Conservation (phyloP, 2,797 vertebrate genomes). For the Lateolabrax maculatus region DNA sequence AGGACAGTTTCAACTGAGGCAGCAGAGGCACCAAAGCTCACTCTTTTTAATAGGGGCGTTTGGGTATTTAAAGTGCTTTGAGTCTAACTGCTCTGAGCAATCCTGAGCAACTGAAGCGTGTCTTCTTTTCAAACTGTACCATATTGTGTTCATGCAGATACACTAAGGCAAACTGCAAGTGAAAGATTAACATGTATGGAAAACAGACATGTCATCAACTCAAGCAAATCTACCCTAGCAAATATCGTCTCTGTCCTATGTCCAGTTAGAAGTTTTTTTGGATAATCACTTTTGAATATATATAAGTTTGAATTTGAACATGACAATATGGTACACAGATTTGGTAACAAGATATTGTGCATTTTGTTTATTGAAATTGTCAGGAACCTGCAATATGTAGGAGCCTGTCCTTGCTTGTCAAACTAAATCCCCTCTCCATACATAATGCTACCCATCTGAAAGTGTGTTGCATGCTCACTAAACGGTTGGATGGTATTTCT, state of each 20-base stretch:
- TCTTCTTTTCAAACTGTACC: not conserved
- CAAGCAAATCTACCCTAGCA: not conserved
- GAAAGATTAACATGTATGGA: not conserved
- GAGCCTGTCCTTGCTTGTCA: slow-evolving; percentile 6
- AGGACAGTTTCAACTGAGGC: slow-evolving; percentile 57
- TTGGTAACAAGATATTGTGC: not conserved
- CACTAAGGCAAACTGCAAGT: not conserved
- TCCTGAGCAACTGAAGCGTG: not conserved
- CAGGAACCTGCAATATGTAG: not conserved
- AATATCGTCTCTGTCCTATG: not conserved
- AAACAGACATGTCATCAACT: not conserved
- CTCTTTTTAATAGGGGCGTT: slow-evolving; percentile 7
- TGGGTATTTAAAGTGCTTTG: slow-evolving; percentile 11
- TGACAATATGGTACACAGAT: no score
- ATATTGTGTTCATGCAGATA: not conserved
- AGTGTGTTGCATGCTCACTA: not conserved
- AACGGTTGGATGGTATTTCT: slow-evolving; percentile 3
- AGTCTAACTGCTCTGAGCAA: not conserved
- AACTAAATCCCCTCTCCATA: slow-evolving; percentile 1
- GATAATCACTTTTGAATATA: not conserved
- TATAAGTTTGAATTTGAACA: no score
- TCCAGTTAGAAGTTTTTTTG: not conserved
- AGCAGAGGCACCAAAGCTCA: slow-evolving; percentile 16
- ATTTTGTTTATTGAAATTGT: slow-evolving; percentile 11
- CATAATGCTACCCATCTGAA: slow-evolving; percentile 19